Conservation (phyloP, 2,888 invertebrate genomes). For the Aleiodes testaceus region DNA sequence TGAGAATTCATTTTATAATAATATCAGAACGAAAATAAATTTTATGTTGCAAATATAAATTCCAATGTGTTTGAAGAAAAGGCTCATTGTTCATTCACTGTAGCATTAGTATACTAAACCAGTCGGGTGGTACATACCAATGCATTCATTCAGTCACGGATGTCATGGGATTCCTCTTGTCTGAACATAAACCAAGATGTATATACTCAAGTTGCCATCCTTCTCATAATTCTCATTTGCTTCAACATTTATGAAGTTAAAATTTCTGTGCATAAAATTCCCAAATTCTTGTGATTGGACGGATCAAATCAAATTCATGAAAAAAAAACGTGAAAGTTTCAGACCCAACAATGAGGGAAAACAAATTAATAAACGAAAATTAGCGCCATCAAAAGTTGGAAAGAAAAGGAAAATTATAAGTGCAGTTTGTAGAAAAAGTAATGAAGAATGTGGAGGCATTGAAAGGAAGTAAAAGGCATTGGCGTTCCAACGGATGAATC, state of each 20-base stretch:
- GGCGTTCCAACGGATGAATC: slow-evolving; percentile 43
- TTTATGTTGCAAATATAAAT: neutral
- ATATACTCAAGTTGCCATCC: slow-evolving; percentile 4
- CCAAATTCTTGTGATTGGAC: neutral
- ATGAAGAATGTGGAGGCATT: slow-evolving; percentile 21
- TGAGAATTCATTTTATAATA: no score
- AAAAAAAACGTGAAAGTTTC: neutral
- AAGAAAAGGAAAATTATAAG: neutral
- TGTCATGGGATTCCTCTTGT: neutral
- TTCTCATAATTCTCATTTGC: slow-evolving; percentile 1
- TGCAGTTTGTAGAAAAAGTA: slow-evolving; percentile 17
- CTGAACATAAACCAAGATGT: neutral
- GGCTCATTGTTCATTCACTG: slow-evolving; percentile 14
- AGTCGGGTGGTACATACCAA: slow-evolving; percentile 21
- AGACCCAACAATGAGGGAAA: slow-evolving; percentile 1
- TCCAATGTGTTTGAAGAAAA: neutral
- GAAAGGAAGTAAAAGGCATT: slow-evolving; percentile 37
- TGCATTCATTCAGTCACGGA: slow-evolving; percentile 8
- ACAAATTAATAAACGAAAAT: neutral
- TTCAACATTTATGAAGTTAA: neutral
- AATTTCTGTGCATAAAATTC: neutral
- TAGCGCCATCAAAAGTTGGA: neutral
- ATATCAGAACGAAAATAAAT: neutral
- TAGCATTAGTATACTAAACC: slow-evolving; percentile 4
- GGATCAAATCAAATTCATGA: neutral